Evolutionary conservation across 2,113 vertebrate species (phyloP).

Genomic region (Saiga tatarica): DNA sequence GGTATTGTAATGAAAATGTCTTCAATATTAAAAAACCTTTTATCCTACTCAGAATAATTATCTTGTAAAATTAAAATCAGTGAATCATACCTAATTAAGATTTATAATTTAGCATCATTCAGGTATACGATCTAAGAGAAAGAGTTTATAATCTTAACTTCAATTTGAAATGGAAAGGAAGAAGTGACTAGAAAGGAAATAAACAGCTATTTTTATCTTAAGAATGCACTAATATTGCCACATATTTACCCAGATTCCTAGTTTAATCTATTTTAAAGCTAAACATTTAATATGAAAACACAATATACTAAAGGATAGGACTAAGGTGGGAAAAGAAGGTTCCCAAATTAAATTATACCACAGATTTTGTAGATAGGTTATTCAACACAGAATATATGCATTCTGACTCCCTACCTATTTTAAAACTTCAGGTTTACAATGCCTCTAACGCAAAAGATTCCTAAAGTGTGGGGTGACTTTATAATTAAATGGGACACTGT

Average conservation of each 20-base stretch:
- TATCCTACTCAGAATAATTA: constrained; percentile 62
- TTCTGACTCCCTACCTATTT: background rate
- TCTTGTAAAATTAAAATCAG: constrained; percentile 66
- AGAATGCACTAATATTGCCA: background rate
- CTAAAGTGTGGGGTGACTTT: background rate
- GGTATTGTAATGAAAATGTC: constrained; percentile 54
- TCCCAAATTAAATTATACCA: background rate
- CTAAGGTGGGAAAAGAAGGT: background rate
- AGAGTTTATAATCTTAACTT: constrained; percentile 30
- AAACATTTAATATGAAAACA: constrained; percentile 11
- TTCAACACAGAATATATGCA: background rate
- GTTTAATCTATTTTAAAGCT: constrained; percentile 35
- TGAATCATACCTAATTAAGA: constrained; percentile 69
- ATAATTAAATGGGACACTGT: background rate
- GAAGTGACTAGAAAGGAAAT: background rate
- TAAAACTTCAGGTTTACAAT: background rate
- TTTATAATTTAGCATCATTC: constrained; percentile 62
- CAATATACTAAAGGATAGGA: background rate
- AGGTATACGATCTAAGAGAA: constrained; percentile 54
- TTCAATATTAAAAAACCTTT: constrained; percentile 58
- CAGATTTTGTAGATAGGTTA: background rate
- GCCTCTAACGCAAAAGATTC: background rate
- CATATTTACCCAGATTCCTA: background rate
- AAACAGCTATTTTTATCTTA: background rate
- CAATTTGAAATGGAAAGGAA: constrained; percentile 30